These are phyloP conservation scores for Sarcophaga subvicina DNA, from an alignment of 2,888 invertebrate species.

Conservation along the genomic window DNA sequence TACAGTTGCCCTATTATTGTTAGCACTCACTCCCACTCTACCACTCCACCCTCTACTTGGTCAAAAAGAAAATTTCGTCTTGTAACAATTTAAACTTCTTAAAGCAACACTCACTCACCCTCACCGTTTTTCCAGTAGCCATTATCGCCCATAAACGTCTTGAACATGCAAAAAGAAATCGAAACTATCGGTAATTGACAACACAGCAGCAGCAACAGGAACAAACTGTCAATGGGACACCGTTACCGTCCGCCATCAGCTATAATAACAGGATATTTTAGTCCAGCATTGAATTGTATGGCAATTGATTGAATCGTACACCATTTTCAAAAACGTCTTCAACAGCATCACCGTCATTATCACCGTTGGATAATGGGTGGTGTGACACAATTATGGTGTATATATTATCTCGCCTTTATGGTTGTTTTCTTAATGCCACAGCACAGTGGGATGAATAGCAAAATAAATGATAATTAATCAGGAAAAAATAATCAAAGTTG, in stretches of 20 bases:
- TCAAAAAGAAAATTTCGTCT: conserved; percentile 20
- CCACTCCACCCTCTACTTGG: background rate
- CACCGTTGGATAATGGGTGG: conserved; percentile 21
- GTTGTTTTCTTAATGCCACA: background rate
- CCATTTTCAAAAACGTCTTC: background rate
- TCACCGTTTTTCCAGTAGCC: no score
- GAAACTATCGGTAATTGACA: conserved; percentile 62
- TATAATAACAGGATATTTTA: conserved; percentile 39
- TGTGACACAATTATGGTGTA: conserved; percentile 58
- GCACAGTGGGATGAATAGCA: background rate
- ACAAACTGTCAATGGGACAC: conserved; percentile 48
- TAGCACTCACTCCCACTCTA: background rate
- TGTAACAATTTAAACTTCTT: conserved; percentile 34
- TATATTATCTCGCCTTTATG: conserved; percentile 38
- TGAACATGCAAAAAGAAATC: conserved; percentile 32
- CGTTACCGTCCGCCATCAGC: conserved; percentile 36
- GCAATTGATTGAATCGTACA: conserved; percentile 25
- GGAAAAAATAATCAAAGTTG: no score
- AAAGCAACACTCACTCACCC: background rate
- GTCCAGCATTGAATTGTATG: conserved; percentile 47
- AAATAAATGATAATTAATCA: background rate
- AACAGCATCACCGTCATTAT: conserved; percentile 21
- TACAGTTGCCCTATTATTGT: conserved; percentile 5
- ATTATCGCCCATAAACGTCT: background rate
- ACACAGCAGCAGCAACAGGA: conserved; percentile 5